Base-by-base conservation (phyloP, 2,888 invertebrate genomes). In the Mythimna impura region DNA sequence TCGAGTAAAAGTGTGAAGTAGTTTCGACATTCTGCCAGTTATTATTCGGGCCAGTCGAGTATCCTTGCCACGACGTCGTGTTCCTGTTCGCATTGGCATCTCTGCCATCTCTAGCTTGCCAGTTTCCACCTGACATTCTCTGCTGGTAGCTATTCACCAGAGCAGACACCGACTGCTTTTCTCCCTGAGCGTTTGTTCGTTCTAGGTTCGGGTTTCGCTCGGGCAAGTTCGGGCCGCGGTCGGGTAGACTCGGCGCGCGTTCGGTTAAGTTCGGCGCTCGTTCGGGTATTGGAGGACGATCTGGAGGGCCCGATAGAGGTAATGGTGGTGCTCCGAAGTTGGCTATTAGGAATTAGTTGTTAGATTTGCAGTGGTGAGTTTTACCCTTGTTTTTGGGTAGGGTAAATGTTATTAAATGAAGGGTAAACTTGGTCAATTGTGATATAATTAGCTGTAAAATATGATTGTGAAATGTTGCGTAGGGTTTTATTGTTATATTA, bases 131-230 rank as follows among this genome's bases (percentile, higher is more conserved):
- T 4, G 88, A 84, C 91, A 94, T 93, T 30, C 93, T 84, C 78
- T 95, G 95, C 82, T 96, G 96, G 86, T 94, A 96, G 82, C 93
- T 95, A 86, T 93, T 95, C 20, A 96, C 96, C 8, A 96, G 82
- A 0, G 95, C 92, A 0, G 94, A 93, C 0, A 96, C 96, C 0
- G 94, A 94, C 36, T 86, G 85, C 67, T 93, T 92, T 76, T 94
- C 92, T 69, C 78, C 80, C 69, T 69, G 78, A 14, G 84, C 86
- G 61, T 82, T 88, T 63, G 71, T 76, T 50, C 65, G 67, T 74
- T 79, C 73, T 52, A 73, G 10, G 14, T 64, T 81, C 76, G 34
- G 34, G 25, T 58, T 60, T 25, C 90, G 85, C 61, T 91, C 90
- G 64, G 90, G 87, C 4, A 88, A 52, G 67, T 78, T 80, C 67